phyloP scores from a whole-genome alignment of 2,113 vertebrate genomes.

The Triplophysa tibetana region DNA sequence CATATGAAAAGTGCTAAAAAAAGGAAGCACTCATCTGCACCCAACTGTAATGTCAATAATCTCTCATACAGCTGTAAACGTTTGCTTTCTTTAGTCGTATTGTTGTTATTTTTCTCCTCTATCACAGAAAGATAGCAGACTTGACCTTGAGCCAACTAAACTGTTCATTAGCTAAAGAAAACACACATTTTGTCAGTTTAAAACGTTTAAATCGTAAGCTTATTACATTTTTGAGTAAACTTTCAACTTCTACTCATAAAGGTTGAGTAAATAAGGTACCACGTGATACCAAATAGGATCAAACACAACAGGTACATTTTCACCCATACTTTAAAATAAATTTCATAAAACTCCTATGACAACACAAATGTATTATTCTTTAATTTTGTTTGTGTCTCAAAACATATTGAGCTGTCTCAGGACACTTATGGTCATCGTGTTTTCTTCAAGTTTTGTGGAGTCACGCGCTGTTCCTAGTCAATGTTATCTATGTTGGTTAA shows the following conservation, averaged over 20 bases:
- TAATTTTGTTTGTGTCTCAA: background rate
- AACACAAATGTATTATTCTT: no score
- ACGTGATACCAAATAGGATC: slow-evolving; percentile 70
- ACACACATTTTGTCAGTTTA: background rate
- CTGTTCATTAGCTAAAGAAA: background rate
- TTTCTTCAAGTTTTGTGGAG: background rate
- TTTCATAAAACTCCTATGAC: no score
- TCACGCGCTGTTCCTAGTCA: background rate
- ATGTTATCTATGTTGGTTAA: background rate
- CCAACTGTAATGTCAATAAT: background rate
- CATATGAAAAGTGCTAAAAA: background rate
- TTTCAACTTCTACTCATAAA: background rate
- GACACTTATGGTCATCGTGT: background rate
- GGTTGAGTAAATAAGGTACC: slow-evolving; percentile 16
- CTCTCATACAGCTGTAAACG: background rate
- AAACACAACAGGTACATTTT: slow-evolving; percentile 33
- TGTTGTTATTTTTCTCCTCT: background rate
- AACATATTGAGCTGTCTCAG: background rate
- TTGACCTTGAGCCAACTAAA: background rate
- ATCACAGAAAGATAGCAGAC: background rate
- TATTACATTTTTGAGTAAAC: background rate
- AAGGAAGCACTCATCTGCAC: background rate
- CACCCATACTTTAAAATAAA: background rate
- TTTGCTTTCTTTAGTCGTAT: background rate
- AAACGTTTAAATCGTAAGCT: background rate